phyloP scores from a whole-genome alignment of 2,888 invertebrate genomes.

The Leptinotarsa haldemani region DNA sequence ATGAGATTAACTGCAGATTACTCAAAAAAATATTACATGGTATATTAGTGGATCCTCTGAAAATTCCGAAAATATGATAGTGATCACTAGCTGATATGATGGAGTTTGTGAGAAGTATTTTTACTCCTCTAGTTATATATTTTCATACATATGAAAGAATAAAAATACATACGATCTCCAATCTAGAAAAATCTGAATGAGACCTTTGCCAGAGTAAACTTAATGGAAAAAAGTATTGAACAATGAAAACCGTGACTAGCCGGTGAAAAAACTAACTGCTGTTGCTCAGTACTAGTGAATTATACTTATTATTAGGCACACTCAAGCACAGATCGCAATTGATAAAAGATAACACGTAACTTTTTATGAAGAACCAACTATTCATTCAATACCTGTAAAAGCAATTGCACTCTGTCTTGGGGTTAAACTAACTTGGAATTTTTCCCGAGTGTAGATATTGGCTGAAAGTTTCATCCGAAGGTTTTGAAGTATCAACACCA shows the following conservation, averaged over 20 bases:
- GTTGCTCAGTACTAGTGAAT: slow-evolving; percentile 25
- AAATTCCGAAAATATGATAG: no score
- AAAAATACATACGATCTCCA: no score
- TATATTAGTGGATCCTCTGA: no score
- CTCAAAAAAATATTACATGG: no score
- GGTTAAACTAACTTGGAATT: not conserved
- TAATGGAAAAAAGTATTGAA: slow-evolving; percentile 2
- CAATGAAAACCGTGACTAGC: not conserved
- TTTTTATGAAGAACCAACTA: not conserved
- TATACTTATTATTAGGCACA: not conserved
- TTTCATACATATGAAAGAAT: no score
- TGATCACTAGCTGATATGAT: no score
- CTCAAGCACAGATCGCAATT: not conserved
- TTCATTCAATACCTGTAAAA: no score
- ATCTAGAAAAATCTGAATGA: no score
- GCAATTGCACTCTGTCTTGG: not conserved
- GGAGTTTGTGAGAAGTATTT: no score
- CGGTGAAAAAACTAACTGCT: slow-evolving; percentile 7
- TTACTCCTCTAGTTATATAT: no score
- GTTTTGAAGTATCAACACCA: slow-evolving; percentile 18
- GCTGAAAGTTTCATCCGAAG: not conserved
- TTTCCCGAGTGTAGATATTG: slow-evolving; percentile 1
- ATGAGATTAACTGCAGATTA: not conserved
- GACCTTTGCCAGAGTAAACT: not conserved
- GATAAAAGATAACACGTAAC: not conserved